These are phyloP conservation scores for Menura novaehollandiae DNA, from an alignment of 2,113 vertebrate species.

Conservation along the genomic window DNA sequence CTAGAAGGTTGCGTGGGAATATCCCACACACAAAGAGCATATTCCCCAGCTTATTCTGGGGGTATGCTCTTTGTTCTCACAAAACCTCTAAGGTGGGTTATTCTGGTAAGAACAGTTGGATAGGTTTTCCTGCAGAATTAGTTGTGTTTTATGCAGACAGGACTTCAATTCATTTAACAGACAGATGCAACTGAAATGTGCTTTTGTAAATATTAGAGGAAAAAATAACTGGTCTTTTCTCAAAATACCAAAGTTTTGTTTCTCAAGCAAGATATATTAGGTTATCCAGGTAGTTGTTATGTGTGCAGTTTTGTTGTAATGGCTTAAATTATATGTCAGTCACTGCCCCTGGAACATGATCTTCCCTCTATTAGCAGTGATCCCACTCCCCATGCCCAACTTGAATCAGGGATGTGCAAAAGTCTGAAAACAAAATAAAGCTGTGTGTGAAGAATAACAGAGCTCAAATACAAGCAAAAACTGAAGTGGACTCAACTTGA, in stretches of 20 bases:
- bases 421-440: neutral
- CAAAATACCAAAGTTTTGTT: neutral
- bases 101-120: neutral
- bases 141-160: neutral
- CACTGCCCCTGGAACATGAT: neutral
- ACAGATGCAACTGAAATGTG: neutral
- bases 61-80: neutral
- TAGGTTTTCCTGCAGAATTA: neutral
- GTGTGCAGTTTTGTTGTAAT: neutral
- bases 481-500: neutral
- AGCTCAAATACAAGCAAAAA: neutral
- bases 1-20: neutral
- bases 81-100: neutral
- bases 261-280: neutral
- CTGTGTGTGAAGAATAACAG: neutral
- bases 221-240: neutral
- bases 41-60: neutral
- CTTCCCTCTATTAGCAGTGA: neutral
- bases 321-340: neutral
- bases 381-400: fast-evolving
- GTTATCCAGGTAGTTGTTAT: neutral
- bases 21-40: too few species aligned
- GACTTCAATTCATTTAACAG: neutral
- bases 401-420: neutral
- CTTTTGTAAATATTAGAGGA: neutral